Conservation (phyloP, 2,888 invertebrate genomes). For the Branchellion lobata region DNA sequence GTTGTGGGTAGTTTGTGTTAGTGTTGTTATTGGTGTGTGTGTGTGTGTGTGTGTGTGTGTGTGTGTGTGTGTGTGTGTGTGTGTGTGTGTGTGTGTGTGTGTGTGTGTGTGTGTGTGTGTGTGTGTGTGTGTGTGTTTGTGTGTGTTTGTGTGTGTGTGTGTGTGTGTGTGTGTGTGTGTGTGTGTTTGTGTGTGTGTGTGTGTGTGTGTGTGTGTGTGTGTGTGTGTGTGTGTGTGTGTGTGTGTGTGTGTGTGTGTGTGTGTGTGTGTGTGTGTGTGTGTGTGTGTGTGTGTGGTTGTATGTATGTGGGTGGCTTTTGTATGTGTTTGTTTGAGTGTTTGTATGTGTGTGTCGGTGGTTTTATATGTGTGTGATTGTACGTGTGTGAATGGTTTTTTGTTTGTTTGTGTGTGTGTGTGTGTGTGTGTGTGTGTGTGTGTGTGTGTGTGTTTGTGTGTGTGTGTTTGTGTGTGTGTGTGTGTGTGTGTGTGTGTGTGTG, state of each 20-base stretch:
- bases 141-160: conserved; percentile 42
- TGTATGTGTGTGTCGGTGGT: too few species aligned
- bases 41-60: conserved; percentile 42
- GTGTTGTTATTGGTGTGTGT: too few species aligned
- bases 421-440: too few species aligned
- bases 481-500: too few species aligned
- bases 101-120: conserved; percentile 42
- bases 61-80: conserved; percentile 42
- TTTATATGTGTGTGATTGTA: too few species aligned
- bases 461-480: too few species aligned
- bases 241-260: conserved; percentile 30
- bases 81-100: conserved; percentile 41
- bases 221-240: conserved; percentile 31
- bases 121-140: conserved; percentile 39
- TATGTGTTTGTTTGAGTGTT: too few species aligned
- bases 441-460: too few species aligned
- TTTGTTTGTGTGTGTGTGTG: too few species aligned
- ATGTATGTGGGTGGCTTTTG: too few species aligned
- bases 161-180: conserved; percentile 39
- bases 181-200: conserved; percentile 38
- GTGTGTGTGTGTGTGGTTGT: conserved; percentile 28
- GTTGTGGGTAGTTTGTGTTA: too few species aligned
- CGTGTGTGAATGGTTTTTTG: too few species aligned
- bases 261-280: conserved; percentile 21
- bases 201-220: conserved; percentile 28